Percentiles rank a stretch among this genome's conserved stretches.
Conservation (phyloP, 2,888 invertebrate species). For the Chymomyza procnemis region DNA sequence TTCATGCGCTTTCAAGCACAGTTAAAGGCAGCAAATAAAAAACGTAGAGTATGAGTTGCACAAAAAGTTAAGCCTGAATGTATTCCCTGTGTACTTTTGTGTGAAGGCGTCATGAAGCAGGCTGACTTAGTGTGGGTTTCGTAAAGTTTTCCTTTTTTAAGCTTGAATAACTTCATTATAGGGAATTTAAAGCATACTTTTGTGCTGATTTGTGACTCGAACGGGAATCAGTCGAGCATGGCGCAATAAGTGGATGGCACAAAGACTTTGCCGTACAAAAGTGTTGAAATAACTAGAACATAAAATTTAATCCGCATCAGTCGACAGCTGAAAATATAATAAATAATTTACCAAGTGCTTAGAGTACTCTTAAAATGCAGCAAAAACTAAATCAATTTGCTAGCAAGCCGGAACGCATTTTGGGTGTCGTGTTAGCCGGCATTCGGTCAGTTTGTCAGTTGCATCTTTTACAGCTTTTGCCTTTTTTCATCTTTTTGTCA, state of each 20-base stretch:
- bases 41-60: slow-evolving; percentile 28
- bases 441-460: slow-evolving; percentile 56
- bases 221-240: slow-evolving; percentile 34
- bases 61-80: slow-evolving; percentile 3
- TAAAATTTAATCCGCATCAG: background rate
- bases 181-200: slow-evolving; percentile 50
- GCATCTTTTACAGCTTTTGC: slow-evolving; percentile 7
- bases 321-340: background rate
- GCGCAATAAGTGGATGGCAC: slow-evolving; percentile 18
- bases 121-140: slow-evolving; percentile 5
- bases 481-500: background rate
- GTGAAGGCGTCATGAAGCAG: background rate
- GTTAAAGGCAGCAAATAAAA: slow-evolving; percentile 31
- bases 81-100: slow-evolving; percentile 19
- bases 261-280: background rate
- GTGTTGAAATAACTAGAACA: background rate
- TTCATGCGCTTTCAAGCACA: slow-evolving; percentile 59
- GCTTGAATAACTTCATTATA: slow-evolving; percentile 65
- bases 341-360: background rate
- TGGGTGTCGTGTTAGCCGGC: slow-evolving; percentile 19
- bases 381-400: slow-evolving; percentile 59
- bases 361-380: background rate
- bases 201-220: slow-evolving; percentile 51
- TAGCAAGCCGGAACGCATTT: background rate
- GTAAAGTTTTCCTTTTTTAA: slow-evolving; percentile 49